A percentile compares a stretch with the other conserved stretches of the same genome.
Conservation (phyloP, 2,113 vertebrate species). For the Actinemys pallida region DNA sequence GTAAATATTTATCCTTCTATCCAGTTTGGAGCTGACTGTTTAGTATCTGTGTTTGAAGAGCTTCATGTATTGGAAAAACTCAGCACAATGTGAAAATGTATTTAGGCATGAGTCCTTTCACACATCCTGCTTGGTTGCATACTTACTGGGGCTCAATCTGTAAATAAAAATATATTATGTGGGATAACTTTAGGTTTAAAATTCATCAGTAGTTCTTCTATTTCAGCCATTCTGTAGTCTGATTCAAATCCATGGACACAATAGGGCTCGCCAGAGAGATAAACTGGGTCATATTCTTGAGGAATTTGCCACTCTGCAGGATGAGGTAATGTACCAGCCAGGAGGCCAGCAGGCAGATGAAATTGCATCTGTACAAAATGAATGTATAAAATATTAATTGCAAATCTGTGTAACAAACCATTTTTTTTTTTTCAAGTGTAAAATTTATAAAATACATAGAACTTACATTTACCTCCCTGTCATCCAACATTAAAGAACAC, state of each 20-base stretch:
- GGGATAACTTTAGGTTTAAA: not conserved
- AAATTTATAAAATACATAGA: not conserved
- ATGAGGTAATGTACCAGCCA: constrained; percentile 86
- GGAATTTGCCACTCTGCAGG: constrained; percentile 97
- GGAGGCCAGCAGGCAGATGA: not conserved
- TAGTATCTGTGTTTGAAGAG: not conserved
- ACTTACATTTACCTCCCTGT: not conserved
- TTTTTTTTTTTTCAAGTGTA: not conserved
- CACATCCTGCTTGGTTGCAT: not conserved
- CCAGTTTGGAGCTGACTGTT: not conserved
- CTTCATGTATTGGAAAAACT: not conserved
- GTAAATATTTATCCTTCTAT: not conserved
- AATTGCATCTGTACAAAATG: not conserved
- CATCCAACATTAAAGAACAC: not conserved
- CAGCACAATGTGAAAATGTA: not conserved
- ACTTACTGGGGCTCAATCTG: not conserved
- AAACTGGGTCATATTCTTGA: constrained; percentile 98
- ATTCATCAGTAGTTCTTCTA: not conserved
- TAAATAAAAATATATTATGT: not conserved
- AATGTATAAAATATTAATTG: not conserved
- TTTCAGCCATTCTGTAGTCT: constrained; percentile 96
- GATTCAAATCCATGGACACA: constrained; percentile 98
- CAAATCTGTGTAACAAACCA: not conserved
- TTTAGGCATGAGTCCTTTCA: not conserved
- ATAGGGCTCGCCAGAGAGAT: constrained; percentile 96